Evolutionary conservation across 2,888 invertebrate species (phyloP).

Genomic region (Anagyrus pseudococci): DNA sequence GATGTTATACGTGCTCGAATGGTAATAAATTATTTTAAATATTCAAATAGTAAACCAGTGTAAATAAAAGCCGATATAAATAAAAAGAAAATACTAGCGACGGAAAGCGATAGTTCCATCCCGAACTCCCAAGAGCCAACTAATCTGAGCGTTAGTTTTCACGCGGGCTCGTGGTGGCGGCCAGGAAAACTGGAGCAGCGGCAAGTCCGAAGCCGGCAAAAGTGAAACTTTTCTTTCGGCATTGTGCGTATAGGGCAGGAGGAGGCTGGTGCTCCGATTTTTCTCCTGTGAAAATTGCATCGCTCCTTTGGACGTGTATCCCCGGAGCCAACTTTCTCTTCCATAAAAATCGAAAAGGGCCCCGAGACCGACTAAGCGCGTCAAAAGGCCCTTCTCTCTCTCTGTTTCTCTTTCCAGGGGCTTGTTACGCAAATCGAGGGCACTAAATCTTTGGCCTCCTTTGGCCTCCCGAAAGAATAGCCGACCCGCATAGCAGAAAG

Average conservation of each 20-base stretch:
- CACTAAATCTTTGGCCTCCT: constrained; percentile 54
- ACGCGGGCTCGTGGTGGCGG: no score
- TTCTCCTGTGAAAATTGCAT: no score
- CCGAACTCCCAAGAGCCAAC: not conserved
- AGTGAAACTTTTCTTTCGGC: constrained; percentile 52
- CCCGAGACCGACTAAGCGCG: constrained; percentile 32
- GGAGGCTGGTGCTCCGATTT: constrained; percentile 53
- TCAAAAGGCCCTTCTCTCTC: constrained; percentile 20
- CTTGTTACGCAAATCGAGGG: constrained; percentile 54
- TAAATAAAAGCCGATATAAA: no score
- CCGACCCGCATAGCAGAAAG: not conserved
- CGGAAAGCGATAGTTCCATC: no score
- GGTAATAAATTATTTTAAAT: no score
- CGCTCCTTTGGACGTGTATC: no score
- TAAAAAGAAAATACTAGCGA: no score
- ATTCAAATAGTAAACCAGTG: no score
- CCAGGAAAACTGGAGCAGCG: constrained; percentile 2
- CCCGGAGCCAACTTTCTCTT: constrained; percentile 54
- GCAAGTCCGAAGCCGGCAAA: constrained; percentile 45
- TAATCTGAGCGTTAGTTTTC: constrained; percentile 22
- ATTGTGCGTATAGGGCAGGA: constrained; percentile 27
- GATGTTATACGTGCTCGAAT: no score
- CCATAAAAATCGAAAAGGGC: constrained; percentile 59
- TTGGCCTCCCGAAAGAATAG: constrained; percentile 11
- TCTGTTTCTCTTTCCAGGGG: constrained; percentile 37